Evolutionary conservation across 2,797 vertebrate species (phyloP).

Genomic region (Myiotriccus ornatus): DNA sequence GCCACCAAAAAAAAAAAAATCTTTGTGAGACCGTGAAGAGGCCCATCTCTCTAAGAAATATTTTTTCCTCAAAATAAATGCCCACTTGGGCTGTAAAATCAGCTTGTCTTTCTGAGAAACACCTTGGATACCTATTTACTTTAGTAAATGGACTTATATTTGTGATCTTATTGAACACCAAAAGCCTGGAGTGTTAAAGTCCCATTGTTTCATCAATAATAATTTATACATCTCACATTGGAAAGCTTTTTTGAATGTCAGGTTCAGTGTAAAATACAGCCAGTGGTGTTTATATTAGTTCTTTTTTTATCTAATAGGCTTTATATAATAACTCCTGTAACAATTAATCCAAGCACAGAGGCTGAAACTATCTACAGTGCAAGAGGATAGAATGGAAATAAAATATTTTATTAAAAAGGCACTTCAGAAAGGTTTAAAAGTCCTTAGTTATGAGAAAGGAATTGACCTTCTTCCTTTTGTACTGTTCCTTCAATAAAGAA

Average conservation of each 20-base stretch:
- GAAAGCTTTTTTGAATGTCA: not conserved
- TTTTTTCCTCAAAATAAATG: not conserved
- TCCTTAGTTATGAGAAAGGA: not conserved
- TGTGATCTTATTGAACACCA: not conserved
- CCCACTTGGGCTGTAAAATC: not conserved
- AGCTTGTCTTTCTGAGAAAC: not conserved
- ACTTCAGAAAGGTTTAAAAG: not conserved
- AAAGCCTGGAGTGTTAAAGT: not conserved
- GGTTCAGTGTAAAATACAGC: not conserved
- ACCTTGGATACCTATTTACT: not conserved
- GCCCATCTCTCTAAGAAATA: not conserved
- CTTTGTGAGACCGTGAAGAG: not conserved
- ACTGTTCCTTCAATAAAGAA: not conserved
- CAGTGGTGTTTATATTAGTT: not conserved
- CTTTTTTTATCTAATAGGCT: not conserved
- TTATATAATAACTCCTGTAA: slow-evolving; percentile 24
- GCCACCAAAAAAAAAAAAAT: not conserved
- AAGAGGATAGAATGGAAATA: slow-evolving; percentile 22
- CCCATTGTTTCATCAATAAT: not conserved
- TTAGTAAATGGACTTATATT: not conserved
- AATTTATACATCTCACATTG: not conserved
- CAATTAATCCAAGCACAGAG: slow-evolving; percentile 24
- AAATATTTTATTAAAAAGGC: slow-evolving; percentile 3
- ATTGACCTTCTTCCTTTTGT: not conserved
- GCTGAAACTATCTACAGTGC: not conserved